Conservation (phyloP, 2,888 invertebrate genomes). For the Arrhopalites spinosus region DNA sequence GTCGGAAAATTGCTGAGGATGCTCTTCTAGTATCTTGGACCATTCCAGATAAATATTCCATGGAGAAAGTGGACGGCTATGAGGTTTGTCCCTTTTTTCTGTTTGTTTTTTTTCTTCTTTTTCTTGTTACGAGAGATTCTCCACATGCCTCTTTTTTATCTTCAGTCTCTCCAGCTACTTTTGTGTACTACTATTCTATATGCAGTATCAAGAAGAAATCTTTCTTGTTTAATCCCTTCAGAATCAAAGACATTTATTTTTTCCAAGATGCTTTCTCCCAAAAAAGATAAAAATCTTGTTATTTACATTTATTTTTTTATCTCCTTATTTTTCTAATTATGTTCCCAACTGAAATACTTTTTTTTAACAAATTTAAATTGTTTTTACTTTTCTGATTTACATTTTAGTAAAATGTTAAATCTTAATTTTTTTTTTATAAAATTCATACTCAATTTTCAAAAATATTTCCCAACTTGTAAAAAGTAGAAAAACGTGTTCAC, state of each 20-base stretch:
- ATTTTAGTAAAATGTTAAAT: too few species aligned
- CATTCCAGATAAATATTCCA: slow-evolving; percentile 42
- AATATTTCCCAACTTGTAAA: not conserved
- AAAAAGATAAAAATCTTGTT: not conserved
- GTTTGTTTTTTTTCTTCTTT: not conserved
- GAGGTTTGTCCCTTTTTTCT: slow-evolving; percentile 44
- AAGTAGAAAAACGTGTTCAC: not conserved
- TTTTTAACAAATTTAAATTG: not conserved
- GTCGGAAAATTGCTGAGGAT: slow-evolving; percentile 56
- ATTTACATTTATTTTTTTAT: not conserved
- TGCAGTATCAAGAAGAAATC: not conserved
- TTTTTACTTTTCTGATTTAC: too few species aligned
- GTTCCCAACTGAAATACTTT: not conserved
- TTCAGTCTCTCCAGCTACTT: not conserved
- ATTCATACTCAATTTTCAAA: too few species aligned
- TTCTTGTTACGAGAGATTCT: not conserved
- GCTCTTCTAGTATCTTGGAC: slow-evolving; percentile 56
- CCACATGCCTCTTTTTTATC: not conserved
- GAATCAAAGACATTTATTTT: too few species aligned
- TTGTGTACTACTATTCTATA: not conserved
- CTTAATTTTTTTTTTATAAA: too few species aligned
- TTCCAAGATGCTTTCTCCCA: too few species aligned
- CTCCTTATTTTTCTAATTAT: not conserved
- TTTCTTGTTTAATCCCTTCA: not conserved
- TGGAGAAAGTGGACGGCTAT: slow-evolving; percentile 46